phyloP scores from a whole-genome alignment of 2,888 invertebrate genomes.

The Phortica magna region DNA sequence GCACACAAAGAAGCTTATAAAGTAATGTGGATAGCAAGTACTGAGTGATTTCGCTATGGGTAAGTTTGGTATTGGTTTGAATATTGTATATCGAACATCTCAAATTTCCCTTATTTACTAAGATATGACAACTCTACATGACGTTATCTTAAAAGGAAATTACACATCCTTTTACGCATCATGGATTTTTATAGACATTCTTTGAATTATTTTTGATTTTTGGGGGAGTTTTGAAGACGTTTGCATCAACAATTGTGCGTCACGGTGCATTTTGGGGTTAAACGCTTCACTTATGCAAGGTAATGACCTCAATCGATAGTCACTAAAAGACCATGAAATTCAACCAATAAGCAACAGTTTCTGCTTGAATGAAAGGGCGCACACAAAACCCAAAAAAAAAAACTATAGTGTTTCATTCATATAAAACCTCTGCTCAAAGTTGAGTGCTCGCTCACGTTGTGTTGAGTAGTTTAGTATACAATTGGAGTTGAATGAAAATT shows the following conservation, averaged over 20 bases:
- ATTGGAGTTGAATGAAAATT: neutral
- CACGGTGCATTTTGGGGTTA: slow-evolving; percentile 12
- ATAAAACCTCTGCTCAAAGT: too few relatives aligned
- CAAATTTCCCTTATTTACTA: too few relatives aligned
- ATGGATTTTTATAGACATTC: slow-evolving; percentile 59
- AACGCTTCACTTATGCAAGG: slow-evolving; percentile 18
- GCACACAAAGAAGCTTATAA: too few relatives aligned
- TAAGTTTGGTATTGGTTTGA: too few relatives aligned
- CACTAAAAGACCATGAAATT: slow-evolving; percentile 10
- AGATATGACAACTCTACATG: slow-evolving; percentile 49
- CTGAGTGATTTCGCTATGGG: too few relatives aligned
- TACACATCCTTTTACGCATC: slow-evolving; percentile 65
- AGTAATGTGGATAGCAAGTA: too few relatives aligned
- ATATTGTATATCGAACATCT: too few relatives aligned
- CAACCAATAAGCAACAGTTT: neutral
- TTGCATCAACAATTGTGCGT: neutral
- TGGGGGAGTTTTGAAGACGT: slow-evolving; percentile 17
- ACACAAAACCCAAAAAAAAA: neutral
- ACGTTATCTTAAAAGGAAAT: slow-evolving; percentile 56
- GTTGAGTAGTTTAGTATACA: too few relatives aligned
- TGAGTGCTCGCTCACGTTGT: too few relatives aligned
- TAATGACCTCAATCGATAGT: slow-evolving; percentile 8
- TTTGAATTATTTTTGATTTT: slow-evolving; percentile 32
- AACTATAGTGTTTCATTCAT: too few relatives aligned
- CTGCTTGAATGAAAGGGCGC: slow-evolving; percentile 11